Base-by-base conservation (phyloP, 2,113 vertebrate genomes). In the Thalassarche chlororhynchos region DNA sequence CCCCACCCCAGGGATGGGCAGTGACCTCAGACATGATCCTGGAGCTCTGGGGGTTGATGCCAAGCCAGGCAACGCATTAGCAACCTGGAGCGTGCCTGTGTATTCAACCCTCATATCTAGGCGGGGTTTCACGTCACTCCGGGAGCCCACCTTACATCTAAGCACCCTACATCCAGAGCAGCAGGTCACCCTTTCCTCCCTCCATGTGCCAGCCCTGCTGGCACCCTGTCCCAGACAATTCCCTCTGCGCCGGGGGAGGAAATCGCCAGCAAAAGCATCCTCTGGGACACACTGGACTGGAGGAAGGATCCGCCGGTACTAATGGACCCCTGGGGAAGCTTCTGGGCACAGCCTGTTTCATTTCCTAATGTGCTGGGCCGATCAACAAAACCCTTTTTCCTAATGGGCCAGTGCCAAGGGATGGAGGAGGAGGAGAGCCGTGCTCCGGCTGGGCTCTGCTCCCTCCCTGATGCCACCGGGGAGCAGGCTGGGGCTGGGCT, bases 71-170 rank as follows among this genome's bases (percentile, higher is more conserved):
- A 40, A 44, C 11, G 52, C 69, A 44, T 89, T 51, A 91, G 47
- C 7, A n/a, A 49, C 20, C 29, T 38, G 65, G 9, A 51, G 13
- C 0, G 0, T 20, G 58, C 16, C 18, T 13, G 6, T 0, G 4
- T 11, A 10, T 42, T 44, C 40, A 69, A 6, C 14, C 40, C 24
- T 16, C 14, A 17, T 16, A 21, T 13, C 28, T 36, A 19, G 2
- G 16, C 7, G 34, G 36, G 19, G 5, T 28, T 57, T 51, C 21
- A 6, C 6, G 34, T 26, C 1, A 2, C 32, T 51, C 38, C 2
- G 3, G 29, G 65, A 79, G 51, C 46, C 20, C 72, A 70, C 34
- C 28, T 79, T 23, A 36, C 29, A 31, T 8, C 31, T 36, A 38
- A 86, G 36, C 42, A 54, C 31, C 14, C 16, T 16, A 29, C 42